A percentile compares a stretch with the other conserved stretches of the same genome.
phyloP scores from a whole-genome alignment of 1,140 invertebrate species.

The Nautilus pompilius region DNA sequence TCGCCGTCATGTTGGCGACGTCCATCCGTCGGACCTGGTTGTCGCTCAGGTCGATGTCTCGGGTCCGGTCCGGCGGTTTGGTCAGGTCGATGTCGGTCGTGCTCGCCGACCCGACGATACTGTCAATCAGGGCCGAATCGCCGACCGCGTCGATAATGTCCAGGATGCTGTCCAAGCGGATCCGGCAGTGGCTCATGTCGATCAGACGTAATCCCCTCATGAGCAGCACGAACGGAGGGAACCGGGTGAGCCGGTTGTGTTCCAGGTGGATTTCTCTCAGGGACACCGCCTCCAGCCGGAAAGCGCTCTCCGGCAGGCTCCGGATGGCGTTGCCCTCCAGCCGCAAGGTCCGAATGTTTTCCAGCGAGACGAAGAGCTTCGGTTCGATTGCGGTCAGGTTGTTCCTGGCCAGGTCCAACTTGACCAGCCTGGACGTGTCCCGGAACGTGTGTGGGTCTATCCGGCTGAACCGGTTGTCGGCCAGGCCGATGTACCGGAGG shows the following conservation, averaged over 20 bases:
- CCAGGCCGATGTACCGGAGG: background rate
- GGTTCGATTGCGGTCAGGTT: conserved; percentile 8
- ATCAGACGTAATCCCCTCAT: conserved; percentile 18
- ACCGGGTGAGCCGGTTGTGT: conserved; percentile 20
- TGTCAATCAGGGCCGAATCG: conserved; percentile 8
- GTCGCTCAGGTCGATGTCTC: conserved; percentile 18
- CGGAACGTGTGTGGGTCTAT: background rate
- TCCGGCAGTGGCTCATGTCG: conserved; percentile 18
- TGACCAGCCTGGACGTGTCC: background rate
- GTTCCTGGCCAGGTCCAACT: conserved; percentile 17
- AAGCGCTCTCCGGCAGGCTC: conserved; percentile 7
- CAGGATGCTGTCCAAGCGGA: conserved; percentile 21
- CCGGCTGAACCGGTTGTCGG: background rate
- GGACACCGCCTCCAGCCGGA: conserved; percentile 13
- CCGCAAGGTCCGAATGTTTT: conserved; percentile 13
- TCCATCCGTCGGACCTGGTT: conserved; percentile 15
- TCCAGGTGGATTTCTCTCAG: conserved; percentile 17
- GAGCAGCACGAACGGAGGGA: conserved; percentile 26
- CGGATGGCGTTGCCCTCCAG: conserved; percentile 22
- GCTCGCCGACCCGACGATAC: conserved; percentile 15
- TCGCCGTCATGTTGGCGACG: conserved; percentile 3
- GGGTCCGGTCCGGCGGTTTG: conserved; percentile 1
- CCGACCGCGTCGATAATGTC: conserved; percentile 8
- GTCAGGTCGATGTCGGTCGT: conserved; percentile 12
- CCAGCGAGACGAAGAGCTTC: conserved; percentile 17